phyloP scores from a whole-genome alignment of 2,888 invertebrate species.

The Drosophila melanosoma region DNA sequence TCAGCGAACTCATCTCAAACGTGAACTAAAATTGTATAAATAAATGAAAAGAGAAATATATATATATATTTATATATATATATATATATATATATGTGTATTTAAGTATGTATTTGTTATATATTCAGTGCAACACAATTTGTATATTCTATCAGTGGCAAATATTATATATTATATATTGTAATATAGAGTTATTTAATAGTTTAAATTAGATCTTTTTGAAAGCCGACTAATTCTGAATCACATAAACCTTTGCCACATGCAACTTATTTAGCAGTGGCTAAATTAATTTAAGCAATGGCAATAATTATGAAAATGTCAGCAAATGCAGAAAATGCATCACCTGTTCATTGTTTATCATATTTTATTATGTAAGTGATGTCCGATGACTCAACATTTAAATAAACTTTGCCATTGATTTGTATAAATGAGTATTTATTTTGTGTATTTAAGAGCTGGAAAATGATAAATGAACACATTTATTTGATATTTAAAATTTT shows the following conservation, averaged over 20 bases:
- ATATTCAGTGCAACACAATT: neutral
- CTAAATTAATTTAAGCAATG: constrained; percentile 33
- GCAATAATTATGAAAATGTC: constrained; percentile 64
- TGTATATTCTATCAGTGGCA: constrained; percentile 19
- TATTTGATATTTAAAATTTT: neutral
- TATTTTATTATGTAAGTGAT: neutral
- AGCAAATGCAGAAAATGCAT: constrained; percentile 26
- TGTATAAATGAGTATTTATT: neutral
- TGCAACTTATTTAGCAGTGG: neutral
- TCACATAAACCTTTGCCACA: neutral
- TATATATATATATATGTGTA: neutral
- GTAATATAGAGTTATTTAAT: neutral
- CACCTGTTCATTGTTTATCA: constrained; percentile 6
- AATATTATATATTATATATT: too few relatives aligned
- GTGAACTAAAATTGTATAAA: constrained; percentile 62
- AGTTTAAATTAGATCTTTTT: neutral
- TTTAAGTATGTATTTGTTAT: neutral
- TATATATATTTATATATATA: too few relatives aligned
- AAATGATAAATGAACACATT: neutral
- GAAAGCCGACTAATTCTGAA: neutral
- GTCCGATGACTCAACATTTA: neutral
- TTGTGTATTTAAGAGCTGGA: neutral
- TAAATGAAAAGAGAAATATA: constrained; percentile 57
- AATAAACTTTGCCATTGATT: neutral
- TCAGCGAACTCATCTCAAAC: constrained; percentile 49